Base-by-base conservation (phyloP, 2,797 vertebrate genomes). In the Nyctibius grandis region DNA sequence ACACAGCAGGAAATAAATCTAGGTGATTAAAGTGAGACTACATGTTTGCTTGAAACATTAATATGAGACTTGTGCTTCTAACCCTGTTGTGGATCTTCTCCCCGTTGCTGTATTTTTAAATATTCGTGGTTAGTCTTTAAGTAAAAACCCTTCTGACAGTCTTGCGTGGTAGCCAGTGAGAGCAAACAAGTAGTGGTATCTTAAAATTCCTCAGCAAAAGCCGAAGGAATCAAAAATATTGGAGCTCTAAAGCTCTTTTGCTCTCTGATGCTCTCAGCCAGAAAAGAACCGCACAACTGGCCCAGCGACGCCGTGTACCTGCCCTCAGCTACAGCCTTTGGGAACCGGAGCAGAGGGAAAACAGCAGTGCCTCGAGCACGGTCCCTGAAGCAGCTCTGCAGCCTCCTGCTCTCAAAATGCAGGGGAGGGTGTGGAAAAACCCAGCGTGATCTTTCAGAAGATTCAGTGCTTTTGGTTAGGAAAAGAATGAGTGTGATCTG, bases 301-400 rank as follows among this genome's bases (percentile, higher is more conserved):
- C 45, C 12, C 7, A 10, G 31, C 0, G 7, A 18, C 12, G n/a
- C n/a, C 3, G 3, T 1, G 9, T 21, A 34, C 5, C n/a, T 42
- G 36, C 22, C 48, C 59, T 15, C 33, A 12, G 38, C 11, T 16
- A 22, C 21, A 20, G 48, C 22, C 53, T 5, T 1, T 9, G 2
- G 60, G 67, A 40, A 7, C 47, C 15, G 50, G 42, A 79, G 83
- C 56, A 42, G 44, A 45, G 15, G 23, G 79, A 29, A 50, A 65
- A 8, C 11, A 19, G 57, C 61, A 89, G 67, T 90, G 76, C 84
- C 77, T 86, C 2, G 0, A 61, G 67, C 61, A 33, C 11, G 29
- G 4, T 20, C 56, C 64, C 53, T 15, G 60, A 9, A 54, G 73
- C 73, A 48, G 40, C 48, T 78, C 29, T 25, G 56, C 53, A 26